Percentiles rank a stretch among this genome's conserved stretches.
Evolutionary conservation across 2,888 invertebrate species (phyloP).

Genomic region (Cheilosia urbana): DNA sequence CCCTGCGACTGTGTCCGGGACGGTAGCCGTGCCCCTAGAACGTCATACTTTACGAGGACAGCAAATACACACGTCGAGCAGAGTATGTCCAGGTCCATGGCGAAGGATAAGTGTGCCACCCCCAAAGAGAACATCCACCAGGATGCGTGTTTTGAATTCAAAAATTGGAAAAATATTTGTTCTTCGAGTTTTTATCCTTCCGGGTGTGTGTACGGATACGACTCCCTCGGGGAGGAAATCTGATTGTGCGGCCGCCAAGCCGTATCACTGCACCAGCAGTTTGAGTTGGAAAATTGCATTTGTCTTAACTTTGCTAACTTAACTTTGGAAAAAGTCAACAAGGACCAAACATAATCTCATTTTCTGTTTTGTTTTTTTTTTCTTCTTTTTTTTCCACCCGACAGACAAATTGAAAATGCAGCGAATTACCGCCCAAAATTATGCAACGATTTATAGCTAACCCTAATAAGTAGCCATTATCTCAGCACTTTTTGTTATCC

Average conservation of each 20-base stretch:
- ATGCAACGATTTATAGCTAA: conserved; percentile 48
- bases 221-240: conserved; percentile 39
- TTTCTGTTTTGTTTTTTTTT: conserved; percentile 20
- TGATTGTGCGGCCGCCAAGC: conserved; percentile 34
- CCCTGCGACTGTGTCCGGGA: conserved; percentile 18
- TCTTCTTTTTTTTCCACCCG: background rate
- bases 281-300: conserved; percentile 73
- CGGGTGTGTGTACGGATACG: conserved; percentile 20
- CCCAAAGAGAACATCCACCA: conserved; percentile 28
- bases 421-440: conserved; percentile 54
- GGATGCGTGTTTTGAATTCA: conserved; percentile 74
- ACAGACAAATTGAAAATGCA: conserved; percentile 59
- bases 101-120: conserved; percentile 57
- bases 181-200: conserved; percentile 49
- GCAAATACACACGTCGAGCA: conserved; percentile 3
- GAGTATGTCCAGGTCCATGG: conserved; percentile 12
- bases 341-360: conserved; percentile 68
- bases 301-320: conserved; percentile 75
- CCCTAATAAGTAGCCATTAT: conserved; percentile 57
- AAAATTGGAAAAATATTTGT: conserved; percentile 75
- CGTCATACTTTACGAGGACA: conserved; percentile 45
- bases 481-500: conserved; percentile 62
- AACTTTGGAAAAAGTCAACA: conserved; percentile 74
- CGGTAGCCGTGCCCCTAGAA: conserved; percentile 45
- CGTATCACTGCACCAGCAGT: conserved; percentile 64